phyloP scores from a whole-genome alignment of 1,140 invertebrate genomes.

The Gryllus bimaculatus region DNA sequence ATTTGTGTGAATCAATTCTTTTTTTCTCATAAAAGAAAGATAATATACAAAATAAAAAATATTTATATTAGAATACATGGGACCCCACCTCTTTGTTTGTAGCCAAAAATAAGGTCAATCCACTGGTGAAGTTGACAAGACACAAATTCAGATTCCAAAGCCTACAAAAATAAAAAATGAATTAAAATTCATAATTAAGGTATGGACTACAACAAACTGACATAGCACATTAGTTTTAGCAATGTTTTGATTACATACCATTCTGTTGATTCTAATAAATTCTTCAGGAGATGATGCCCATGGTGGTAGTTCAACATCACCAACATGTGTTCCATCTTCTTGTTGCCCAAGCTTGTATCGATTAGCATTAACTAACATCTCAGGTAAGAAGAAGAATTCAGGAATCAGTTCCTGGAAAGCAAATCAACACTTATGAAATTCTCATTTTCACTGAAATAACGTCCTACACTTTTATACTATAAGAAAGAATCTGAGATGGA shows the following conservation, averaged over 20 bases:
- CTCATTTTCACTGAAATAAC: not conserved
- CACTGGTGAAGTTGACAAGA: constrained; percentile 99
- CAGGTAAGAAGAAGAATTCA: constrained; percentile 98
- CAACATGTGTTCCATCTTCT: constrained; percentile 73
- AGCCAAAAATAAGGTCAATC: constrained; percentile 99
- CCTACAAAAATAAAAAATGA: constrained; percentile 41
- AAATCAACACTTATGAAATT: not conserved
- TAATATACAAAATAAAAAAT: not conserved
- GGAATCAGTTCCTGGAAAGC: constrained; percentile 82
- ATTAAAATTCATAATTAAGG: not conserved
- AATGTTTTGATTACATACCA: constrained; percentile 47
- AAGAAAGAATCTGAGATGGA: not conserved
- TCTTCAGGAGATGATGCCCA: constrained; percentile 97
- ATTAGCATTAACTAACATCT: constrained; percentile 93
- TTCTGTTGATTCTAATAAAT: constrained; percentile 94
- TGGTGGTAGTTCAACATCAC: constrained; percentile 83
- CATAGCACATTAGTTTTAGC: not conserved
- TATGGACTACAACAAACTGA: not conserved
- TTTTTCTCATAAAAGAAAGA: not conserved
- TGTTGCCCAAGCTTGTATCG: constrained; percentile 77
- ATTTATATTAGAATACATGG: not conserved
- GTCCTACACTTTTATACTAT: not conserved
- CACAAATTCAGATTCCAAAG: constrained; percentile 97
- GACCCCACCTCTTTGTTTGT: constrained; percentile 85
- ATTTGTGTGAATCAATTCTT: no score